A percentile compares a stretch with the other conserved stretches of the same genome.
phyloP scores from a whole-genome alignment of 2,113 vertebrate genomes.

The Corvus cornix region DNA sequence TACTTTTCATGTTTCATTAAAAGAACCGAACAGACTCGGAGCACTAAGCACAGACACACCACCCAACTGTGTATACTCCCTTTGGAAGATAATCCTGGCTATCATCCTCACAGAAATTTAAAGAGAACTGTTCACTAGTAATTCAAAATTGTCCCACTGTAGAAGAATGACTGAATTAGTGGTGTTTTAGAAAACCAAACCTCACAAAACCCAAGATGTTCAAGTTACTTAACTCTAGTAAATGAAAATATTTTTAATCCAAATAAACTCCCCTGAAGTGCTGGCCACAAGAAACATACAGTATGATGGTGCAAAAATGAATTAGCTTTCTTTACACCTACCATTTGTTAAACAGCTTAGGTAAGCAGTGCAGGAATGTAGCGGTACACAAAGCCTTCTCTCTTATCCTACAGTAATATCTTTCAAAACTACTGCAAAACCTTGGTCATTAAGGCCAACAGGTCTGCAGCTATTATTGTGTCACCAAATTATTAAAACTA shows the following conservation, averaged over 20 bases:
- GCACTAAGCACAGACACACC: neutral
- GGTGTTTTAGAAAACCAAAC: neutral
- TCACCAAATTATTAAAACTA: neutral
- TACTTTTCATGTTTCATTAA: neutral
- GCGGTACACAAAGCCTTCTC: neutral
- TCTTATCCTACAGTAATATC: neutral
- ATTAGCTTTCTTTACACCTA: neutral
- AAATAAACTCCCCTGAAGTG: neutral
- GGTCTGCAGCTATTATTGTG: neutral
- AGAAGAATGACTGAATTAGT: neutral
- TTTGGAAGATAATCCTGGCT: neutral
- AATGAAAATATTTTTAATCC: neutral
- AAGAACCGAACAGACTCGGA: neutral
- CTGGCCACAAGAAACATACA: neutral
- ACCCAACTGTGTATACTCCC: neutral
- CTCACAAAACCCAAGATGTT: neutral
- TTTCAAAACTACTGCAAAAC: neutral
- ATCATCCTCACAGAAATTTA: neutral
- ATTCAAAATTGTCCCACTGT: neutral
- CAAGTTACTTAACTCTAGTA: neutral
- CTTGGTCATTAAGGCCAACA: neutral
- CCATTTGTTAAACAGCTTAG: neutral
- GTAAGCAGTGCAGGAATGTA: neutral
- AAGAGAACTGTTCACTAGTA: neutral
- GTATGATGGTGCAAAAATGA: neutral